phyloP scores from a whole-genome alignment of 2,888 invertebrate genomes.

The Acronicta alni region DNA sequence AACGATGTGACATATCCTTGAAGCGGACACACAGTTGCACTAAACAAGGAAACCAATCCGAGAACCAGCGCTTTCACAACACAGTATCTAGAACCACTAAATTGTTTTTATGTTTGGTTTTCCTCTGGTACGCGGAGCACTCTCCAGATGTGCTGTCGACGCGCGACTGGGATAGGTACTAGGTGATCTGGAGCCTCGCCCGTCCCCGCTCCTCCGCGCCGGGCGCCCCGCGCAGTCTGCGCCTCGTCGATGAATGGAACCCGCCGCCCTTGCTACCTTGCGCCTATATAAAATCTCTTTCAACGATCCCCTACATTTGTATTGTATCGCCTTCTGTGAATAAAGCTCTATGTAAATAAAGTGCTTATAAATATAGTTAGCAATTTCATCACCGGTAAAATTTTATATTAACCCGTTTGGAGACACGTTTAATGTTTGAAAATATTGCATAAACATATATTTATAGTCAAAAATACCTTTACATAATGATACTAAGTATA shows the following conservation, averaged over 20 bases:
- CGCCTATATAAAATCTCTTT: conserved; percentile 73
- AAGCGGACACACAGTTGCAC: conserved; percentile 26
- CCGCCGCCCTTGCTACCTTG: conserved; percentile 69
- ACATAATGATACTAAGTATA: no score
- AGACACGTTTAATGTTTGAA: conserved; percentile 3
- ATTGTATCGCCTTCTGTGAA: conserved; percentile 77
- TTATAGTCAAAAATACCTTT: neutral
- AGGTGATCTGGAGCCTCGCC: conserved; percentile 73
- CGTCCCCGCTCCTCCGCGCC: conserved; percentile 57
- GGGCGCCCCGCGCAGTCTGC: conserved; percentile 79
- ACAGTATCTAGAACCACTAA: conserved; percentile 40
- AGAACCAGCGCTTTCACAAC: conserved; percentile 31
- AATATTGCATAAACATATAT: neutral
- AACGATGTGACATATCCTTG: conserved; percentile 38
- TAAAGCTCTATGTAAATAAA: conserved; percentile 82
- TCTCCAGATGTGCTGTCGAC: conserved; percentile 58
- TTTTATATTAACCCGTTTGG: conserved; percentile 33
- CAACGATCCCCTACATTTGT: conserved; percentile 75
- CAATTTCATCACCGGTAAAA: conserved; percentile 48
- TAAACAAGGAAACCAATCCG: conserved; percentile 15
- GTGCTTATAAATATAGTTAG: conserved; percentile 70
- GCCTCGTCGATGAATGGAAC: conserved; percentile 84
- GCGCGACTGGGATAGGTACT: conserved; percentile 73
- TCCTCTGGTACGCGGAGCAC: conserved; percentile 19
- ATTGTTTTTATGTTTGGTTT: conserved; percentile 38